Evolutionary conservation across 1,140 invertebrate species (phyloP).

Genomic region (Orchestia grillus): DNA sequence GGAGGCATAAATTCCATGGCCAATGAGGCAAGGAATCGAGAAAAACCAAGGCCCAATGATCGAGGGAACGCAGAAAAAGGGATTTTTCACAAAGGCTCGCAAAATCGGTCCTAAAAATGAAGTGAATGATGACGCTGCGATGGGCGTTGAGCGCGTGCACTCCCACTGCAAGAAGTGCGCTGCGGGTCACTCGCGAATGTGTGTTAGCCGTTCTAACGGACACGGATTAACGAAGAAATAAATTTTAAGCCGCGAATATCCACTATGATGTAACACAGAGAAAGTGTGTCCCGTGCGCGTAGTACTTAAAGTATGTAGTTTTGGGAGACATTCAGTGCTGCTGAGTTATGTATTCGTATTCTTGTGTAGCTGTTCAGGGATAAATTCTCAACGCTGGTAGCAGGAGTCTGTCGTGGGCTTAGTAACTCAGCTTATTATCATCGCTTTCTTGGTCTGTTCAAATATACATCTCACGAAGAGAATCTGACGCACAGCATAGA

Average conservation of each 20-base stretch:
- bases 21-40: slow-evolving; percentile 21
- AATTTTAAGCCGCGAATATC: no score
- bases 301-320: neutral
- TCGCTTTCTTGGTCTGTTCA: no score
- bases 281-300: neutral
- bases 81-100: neutral
- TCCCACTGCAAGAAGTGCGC: neutral
- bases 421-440: no score
- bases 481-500: no score
- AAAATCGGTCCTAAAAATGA: neutral
- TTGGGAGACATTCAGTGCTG: neutral
- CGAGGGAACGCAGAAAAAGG: neutral
- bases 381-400: neutral
- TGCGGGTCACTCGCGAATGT: neutral
- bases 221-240: neutral
- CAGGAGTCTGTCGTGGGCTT: neutral
- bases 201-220: neutral
- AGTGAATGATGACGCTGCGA: neutral
- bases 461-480: no score
- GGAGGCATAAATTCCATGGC: neutral
- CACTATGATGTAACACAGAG: no score
- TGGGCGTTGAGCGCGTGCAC: neutral
- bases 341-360: no score
- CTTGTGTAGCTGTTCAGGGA: neutral
- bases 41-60: neutral